These are phyloP conservation scores for Morpho deidamia DNA, from an alignment of 2,888 invertebrate genomes.

Conservation along the genomic window DNA sequence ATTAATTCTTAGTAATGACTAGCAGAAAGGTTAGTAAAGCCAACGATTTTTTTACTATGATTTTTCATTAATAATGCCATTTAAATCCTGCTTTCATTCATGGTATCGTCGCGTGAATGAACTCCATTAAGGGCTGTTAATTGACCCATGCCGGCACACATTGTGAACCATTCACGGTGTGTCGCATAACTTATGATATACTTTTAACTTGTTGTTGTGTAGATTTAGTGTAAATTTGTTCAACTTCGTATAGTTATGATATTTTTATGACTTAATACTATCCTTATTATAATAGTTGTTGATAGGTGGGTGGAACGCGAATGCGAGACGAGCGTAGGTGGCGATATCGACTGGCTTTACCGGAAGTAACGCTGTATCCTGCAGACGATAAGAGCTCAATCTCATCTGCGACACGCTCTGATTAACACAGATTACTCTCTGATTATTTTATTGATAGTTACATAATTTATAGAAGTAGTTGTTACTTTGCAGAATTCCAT, in stretches of 20 bases:
- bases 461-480: no score
- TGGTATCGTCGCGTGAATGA: constrained; percentile 55
- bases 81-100: constrained; percentile 47
- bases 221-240: no score
- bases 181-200: constrained; percentile 2
- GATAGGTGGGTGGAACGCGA: constrained; percentile 15
- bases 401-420: constrained; percentile 36
- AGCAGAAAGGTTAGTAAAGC: no score
- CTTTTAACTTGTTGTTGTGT: not conserved
- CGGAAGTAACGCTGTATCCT: constrained; percentile 47
- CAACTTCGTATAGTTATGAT: not conserved
- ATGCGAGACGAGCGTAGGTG: constrained; percentile 37
- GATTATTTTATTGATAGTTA: not conserved
- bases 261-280: not conserved
- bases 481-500: no score
- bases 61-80: constrained; percentile 37
- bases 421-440: not conserved
- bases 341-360: constrained; percentile 36
- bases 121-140: constrained; percentile 63
- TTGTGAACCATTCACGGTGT: constrained; percentile 29
- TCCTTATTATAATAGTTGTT: not conserved
- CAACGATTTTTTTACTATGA: constrained; percentile 25
- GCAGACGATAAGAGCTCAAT: constrained; percentile 50
- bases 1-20: no score
- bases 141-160: constrained; percentile 48